A percentile compares a stretch with the other conserved stretches of the same genome.
Conservation (phyloP, 2,888 invertebrate genomes). For the Congeria kusceri region DNA sequence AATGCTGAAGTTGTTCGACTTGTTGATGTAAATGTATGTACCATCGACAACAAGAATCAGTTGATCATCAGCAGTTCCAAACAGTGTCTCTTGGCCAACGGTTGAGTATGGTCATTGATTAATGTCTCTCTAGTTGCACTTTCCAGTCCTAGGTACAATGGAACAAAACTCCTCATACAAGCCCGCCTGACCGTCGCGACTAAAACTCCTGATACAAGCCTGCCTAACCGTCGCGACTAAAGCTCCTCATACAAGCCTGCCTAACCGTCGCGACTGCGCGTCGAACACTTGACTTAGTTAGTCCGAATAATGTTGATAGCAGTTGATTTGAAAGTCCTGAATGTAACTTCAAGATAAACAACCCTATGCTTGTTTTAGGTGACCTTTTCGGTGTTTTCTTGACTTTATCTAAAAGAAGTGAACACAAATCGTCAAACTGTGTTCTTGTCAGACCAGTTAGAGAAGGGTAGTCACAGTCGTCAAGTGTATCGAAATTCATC, state of each 20-base stretch:
- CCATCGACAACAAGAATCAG: no score
- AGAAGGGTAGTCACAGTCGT: constrained; percentile 17
- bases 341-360: constrained; percentile 49
- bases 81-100: no score
- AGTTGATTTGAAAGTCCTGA: constrained; percentile 47
- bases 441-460: constrained; percentile 33
- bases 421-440: constrained; percentile 41
- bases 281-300: constrained; percentile 45
- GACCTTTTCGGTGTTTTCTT: constrained; percentile 37
- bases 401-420: constrained; percentile 8
- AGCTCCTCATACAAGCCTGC: constrained; percentile 20
- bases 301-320: constrained; percentile 42
- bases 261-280: constrained; percentile 45
- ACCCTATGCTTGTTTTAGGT: constrained; percentile 34
- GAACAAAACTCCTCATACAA: no score
- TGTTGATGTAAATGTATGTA: no score
- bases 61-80: no score
- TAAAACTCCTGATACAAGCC: no score
- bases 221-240: no score
- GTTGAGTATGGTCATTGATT: no score
- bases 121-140: no score
- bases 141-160: no score
- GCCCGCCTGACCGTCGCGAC: no score
- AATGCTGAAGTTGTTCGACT: no score
- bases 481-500: constrained; percentile 33